Evolutionary conservation across 2,888 invertebrate species (phyloP), one percentile per base, ranked within the genome.

Genomic region (Rosalia funebris): DNA sequence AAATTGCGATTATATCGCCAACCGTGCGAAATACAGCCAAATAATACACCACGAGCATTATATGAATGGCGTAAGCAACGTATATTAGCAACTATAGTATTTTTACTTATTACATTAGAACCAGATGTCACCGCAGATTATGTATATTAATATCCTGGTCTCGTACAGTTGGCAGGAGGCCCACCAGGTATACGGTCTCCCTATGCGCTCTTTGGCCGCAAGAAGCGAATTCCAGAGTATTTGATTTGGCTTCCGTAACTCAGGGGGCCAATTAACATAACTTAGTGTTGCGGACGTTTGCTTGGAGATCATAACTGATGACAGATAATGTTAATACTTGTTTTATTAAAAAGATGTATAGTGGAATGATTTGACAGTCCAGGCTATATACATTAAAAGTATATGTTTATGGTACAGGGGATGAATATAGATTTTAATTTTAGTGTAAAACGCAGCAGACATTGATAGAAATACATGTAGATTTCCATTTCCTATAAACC

Each of bases 101-200:
- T 10, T 48, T 48, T 48, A 48, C 36, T 36, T 19, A 48, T 48
- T 31, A n/a, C n/a, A 34, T 16, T 36, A 48, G 32, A 34, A 11
- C 19, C 37, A 48, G 36, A 48, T 48, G 48, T 48, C 19, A 48
- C 34, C 14, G 36, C 48, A 48, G 17, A 41, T 41, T 41, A 19
- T 48, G 34, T 19, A 15, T 48, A 48, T 34, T 47, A 48, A 48
- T 48, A 48, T 48, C 36, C 36, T 10, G 37, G 17, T 1, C 12
- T 17, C 41, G n/a, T n/a, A 41, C 9, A 19, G 9, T 37, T 48
- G 48, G 48, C 48, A 48, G 7, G 16, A 19, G 34, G 31, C 34
- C 48, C 32, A 48, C 19, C 48, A 48, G 34, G 48, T 48, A 41
- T 41, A 17, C 17, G 4, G 19, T 17, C 16, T 5, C 41, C 11